Evolutionary conservation across 2,888 invertebrate species (phyloP).

Genomic region (Lepetodrilus schrolli): DNA sequence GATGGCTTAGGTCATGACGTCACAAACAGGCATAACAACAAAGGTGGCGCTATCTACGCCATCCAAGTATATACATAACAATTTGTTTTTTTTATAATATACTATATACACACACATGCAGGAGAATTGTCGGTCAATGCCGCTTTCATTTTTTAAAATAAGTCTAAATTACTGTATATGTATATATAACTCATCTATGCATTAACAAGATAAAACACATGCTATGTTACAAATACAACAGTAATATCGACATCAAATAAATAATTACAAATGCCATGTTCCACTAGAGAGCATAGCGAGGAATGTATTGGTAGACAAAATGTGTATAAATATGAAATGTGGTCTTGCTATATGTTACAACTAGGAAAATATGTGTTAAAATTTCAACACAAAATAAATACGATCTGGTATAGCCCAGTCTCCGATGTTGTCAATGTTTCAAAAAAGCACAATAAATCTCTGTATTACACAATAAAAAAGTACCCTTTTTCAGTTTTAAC

Average conservation of each 20-base stretch:
- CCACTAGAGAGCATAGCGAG: background rate
- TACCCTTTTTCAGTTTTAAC: background rate
- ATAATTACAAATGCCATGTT: slow-evolving; percentile 11
- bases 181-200: slow-evolving; percentile 13
- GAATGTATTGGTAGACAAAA: slow-evolving; percentile 2
- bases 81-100: background rate
- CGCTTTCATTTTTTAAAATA: no score
- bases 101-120: slow-evolving; percentile 16
- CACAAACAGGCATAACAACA: slow-evolving; percentile 9
- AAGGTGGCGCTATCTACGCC: background rate
- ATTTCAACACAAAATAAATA: slow-evolving; percentile 27
- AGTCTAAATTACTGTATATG: slow-evolving; percentile 14
- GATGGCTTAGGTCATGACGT: slow-evolving; percentile 9
- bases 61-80: slow-evolving; percentile 6
- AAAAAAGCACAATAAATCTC: slow-evolving; percentile 8
- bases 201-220: slow-evolving; percentile 16
- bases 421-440: background rate
- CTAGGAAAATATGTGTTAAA: slow-evolving; percentile 25
- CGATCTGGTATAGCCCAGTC: background rate
- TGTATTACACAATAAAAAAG: background rate
- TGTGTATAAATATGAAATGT: slow-evolving; percentile 26
- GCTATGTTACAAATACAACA: slow-evolving; percentile 23
- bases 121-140: no score
- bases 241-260: slow-evolving; percentile 24
- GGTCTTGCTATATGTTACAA: slow-evolving; percentile 12